Evolutionary conservation across 2,797 vertebrate species (phyloP), one percentile per base, ranked within the genome.

Genomic region (Melopsittacus undulatus): DNA sequence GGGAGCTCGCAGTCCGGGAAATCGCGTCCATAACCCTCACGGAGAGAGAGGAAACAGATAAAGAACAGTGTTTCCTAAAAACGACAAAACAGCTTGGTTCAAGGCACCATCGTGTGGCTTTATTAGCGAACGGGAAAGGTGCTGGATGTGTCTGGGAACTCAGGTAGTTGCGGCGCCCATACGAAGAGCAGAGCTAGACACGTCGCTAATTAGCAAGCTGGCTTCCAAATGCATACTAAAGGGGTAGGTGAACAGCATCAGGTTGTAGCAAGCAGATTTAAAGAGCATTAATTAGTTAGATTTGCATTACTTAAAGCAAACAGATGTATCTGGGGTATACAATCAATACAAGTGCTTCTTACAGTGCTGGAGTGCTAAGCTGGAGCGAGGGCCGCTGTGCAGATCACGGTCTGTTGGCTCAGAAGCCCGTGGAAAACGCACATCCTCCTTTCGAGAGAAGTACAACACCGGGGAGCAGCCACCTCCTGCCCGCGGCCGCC

Each of bases 331-430:
- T 30, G 43, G 10, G 26, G 23, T 54, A 36, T 8, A 13, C 2
- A 77, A 87, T 6, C 2, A 77, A 87, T 6, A 43, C 52, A 48
- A 64, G 43, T 14, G 42, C 46, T 66, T 48, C 94, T 92, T 77
- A 77, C 89, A 86, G 89, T 30, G 64, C 92, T 18, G 92, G 48
- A 51, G 87, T 1, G 64, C 26, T 57, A 64, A 68, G 45, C 88
- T 42, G 5, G 64, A 59, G 59, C 2, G 59, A 70, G 83, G 92
- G 89, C 89, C 64, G 64, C 83, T 30, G 61, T 2, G 87, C 69
- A 29, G 56, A 38, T 70, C 63, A 11, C 26, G 22, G 26, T n/a
- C 38, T 8, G 73, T 4, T 5, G 66, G 64, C 80, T 83, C 80
- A 49, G 42, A 49, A 87, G 63, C 68, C 68, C 19, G 91, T 9